Percentiles rank a stretch among this genome's conserved stretches.
These are phyloP conservation scores for Drosophila arawakana DNA, from an alignment of 1,140 invertebrate genomes.

Conservation along the genomic window DNA sequence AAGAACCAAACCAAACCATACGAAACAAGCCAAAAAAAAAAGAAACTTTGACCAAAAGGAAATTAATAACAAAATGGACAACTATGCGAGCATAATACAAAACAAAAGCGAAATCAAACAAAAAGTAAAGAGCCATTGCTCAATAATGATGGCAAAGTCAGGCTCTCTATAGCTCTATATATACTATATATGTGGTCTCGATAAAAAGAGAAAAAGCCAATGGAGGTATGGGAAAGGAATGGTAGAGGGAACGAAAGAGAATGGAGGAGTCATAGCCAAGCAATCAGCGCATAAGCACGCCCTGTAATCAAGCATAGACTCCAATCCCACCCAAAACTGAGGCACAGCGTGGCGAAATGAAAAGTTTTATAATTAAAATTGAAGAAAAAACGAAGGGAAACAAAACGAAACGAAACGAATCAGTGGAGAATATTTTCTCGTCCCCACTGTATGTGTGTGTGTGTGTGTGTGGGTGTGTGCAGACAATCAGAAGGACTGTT, in stretches of 20 bases:
- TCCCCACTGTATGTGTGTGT: neutral
- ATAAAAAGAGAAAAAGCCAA: neutral
- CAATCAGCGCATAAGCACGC: slow-evolving; percentile 81
- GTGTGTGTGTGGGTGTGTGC: slow-evolving; percentile 6
- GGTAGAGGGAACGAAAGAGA: neutral
- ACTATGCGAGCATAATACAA: slow-evolving; percentile 57
- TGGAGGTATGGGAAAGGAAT: neutral
- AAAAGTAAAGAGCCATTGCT: slow-evolving; percentile 58
- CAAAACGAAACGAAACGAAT: slow-evolving; percentile 49
- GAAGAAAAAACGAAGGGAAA: slow-evolving; percentile 44
- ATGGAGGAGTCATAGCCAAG: slow-evolving; percentile 63
- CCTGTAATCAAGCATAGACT: slow-evolving; percentile 74
- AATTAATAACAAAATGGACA: slow-evolving; percentile 75
- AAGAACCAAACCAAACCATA: neutral
- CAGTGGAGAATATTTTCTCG: slow-evolving; percentile 53
- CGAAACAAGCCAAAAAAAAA: slow-evolving; percentile 10
- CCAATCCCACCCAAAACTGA: slow-evolving; percentile 23
- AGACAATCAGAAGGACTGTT: slow-evolving; percentile 32
- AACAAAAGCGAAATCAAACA: slow-evolving; percentile 49
- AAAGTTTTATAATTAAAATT: slow-evolving; percentile 84
- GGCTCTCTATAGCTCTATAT: slow-evolving; percentile 11
- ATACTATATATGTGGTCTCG: slow-evolving; percentile 10
- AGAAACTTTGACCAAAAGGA: slow-evolving; percentile 45
- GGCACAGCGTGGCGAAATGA: slow-evolving; percentile 69
- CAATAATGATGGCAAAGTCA: slow-evolving; percentile 77